These are phyloP conservation scores for Cristatella mucedo DNA, from an alignment of 2,888 invertebrate species.

Conservation along the genomic window DNA sequence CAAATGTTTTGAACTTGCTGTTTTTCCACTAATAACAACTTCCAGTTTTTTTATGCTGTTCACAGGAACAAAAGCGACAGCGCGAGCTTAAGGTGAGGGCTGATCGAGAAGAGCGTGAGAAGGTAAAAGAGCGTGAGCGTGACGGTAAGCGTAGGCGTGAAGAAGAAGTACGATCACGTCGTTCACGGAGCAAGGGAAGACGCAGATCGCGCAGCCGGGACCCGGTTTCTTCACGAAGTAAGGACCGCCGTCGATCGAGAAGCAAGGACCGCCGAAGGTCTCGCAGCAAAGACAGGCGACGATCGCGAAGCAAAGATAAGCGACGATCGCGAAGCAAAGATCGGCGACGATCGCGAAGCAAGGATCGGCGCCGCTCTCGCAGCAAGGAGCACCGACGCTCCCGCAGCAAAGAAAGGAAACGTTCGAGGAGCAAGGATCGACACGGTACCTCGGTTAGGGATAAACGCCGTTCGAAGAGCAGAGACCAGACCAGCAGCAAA, in stretches of 20 bases:
- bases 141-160: slow-evolving; percentile 27
- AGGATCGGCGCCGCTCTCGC: slow-evolving; percentile 11
- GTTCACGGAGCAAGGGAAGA: slow-evolving; percentile 9
- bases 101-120: slow-evolving; percentile 44
- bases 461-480: slow-evolving; percentile 15
- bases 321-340: slow-evolving; percentile 1
- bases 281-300: not conserved
- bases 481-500: slow-evolving; percentile 19
- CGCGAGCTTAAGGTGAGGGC: slow-evolving; percentile 18
- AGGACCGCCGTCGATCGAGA: slow-evolving; percentile 3
- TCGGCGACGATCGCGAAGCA: slow-evolving; percentile 12
- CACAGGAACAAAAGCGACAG: slow-evolving; percentile 37
- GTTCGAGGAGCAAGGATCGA: not conserved
- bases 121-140: slow-evolving; percentile 42
- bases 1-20: too few relatives aligned
- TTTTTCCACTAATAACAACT: too few relatives aligned
- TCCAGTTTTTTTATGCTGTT: too few relatives aligned
- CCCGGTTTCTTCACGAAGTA: not conserved
- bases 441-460: not conserved
- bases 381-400: slow-evolving; percentile 9
- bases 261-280: slow-evolving; percentile 1
- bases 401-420: not conserved
- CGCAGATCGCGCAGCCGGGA: slow-evolving; percentile 4
- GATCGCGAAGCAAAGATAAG: not conserved
- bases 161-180: not conserved